phyloP scores from a whole-genome alignment of 2,888 invertebrate genomes.

The Apantesis nais region DNA sequence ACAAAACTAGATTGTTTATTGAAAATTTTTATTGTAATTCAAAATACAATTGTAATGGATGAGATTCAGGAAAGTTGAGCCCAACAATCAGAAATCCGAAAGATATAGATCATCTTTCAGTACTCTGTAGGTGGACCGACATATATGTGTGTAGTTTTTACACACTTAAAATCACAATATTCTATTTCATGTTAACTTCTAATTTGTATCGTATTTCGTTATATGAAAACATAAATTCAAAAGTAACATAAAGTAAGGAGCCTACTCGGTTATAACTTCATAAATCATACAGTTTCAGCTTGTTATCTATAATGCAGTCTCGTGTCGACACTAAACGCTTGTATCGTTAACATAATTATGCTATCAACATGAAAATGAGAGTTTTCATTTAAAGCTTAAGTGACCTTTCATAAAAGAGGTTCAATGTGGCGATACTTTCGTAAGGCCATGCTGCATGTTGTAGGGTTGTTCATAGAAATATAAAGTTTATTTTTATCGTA shows the following conservation, averaged over 20 bases:
- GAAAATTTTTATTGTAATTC: background rate
- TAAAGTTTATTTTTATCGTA: background rate
- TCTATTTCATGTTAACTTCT: background rate
- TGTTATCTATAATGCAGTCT: slow-evolving; percentile 26
- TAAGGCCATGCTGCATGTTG: slow-evolving; percentile 56
- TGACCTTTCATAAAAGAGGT: slow-evolving; percentile 60
- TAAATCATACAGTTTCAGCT: slow-evolving; percentile 30
- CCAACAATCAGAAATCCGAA: background rate
- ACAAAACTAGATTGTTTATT: no score
- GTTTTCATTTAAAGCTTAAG: slow-evolving; percentile 51
- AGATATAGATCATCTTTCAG: background rate
- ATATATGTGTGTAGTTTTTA: background rate
- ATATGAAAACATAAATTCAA: background rate
- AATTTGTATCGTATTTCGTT: background rate
- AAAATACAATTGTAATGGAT: background rate
- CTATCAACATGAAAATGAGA: slow-evolving; percentile 55
- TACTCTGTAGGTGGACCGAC: background rate
- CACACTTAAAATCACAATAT: background rate
- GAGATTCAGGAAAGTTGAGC: no score
- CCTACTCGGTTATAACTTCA: slow-evolving; percentile 3
- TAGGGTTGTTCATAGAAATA: slow-evolving; percentile 33
- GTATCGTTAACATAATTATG: slow-evolving; percentile 47
- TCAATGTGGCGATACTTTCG: slow-evolving; percentile 56
- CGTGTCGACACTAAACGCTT: slow-evolving; percentile 37
- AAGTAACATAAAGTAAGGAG: background rate